Evolutionary conservation across 2,888 invertebrate species (phyloP).

Genomic region (Tenthredo livida): DNA sequence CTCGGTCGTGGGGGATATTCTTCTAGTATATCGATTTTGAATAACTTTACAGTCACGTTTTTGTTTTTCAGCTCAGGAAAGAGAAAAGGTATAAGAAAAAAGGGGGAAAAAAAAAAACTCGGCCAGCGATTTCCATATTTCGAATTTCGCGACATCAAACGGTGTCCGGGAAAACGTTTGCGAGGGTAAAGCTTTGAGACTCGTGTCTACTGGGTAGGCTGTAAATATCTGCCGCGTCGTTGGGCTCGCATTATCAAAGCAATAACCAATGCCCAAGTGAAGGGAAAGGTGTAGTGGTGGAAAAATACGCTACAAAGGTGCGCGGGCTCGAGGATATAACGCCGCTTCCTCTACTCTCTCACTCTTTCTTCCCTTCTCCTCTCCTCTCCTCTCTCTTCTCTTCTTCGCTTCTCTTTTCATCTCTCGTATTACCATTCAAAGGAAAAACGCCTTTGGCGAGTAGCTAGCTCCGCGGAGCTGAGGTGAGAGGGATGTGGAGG

Average conservation of each 20-base stretch:
- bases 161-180: conserved; percentile 2
- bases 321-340: background rate
- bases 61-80: background rate
- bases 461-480: background rate
- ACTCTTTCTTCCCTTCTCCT: background rate
- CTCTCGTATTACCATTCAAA: conserved; percentile 42
- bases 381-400: conserved; percentile 11
- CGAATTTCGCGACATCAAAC: conserved; percentile 9
- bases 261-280: conserved; percentile 46
- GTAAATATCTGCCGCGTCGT: conserved; percentile 33
- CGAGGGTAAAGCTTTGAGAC: conserved; percentile 29
- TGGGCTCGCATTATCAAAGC: conserved; percentile 42
- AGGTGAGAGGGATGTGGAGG: background rate
- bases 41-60: background rate
- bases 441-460: conserved; percentile 34
- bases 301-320: conserved; percentile 42
- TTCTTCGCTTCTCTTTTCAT: conserved; percentile 32
- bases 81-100: background rate
- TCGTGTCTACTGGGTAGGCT: conserved; percentile 10
- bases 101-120: background rate
- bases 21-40: background rate
- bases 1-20: background rate
- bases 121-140: conserved; percentile 42
- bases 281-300: conserved; percentile 22
- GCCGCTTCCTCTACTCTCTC: background rate